These are phyloP conservation scores for Ophioninae sp. DNA, from an alignment of 2,888 invertebrate genomes.

Conservation along the genomic window DNA sequence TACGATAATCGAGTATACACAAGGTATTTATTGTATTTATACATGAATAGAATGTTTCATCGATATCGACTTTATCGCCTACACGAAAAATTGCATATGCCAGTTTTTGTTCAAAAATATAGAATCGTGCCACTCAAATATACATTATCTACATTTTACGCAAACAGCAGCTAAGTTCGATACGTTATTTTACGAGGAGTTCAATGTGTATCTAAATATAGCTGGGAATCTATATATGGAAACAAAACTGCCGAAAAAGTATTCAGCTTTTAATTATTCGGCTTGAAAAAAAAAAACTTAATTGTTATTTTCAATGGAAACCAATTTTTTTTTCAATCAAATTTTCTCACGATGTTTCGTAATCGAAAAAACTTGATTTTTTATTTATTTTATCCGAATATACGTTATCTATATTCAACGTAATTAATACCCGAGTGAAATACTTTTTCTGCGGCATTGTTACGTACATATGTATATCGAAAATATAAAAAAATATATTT, in stretches of 20 bases:
- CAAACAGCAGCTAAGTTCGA: not conserved
- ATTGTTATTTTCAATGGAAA: not conserved
- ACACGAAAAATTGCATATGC: conserved; percentile 14
- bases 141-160: conserved; percentile 24
- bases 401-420: not conserved
- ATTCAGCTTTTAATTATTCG: not conserved
- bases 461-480: not conserved
- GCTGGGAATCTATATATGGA: not conserved
- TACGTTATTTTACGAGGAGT: not conserved
- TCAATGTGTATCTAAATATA: not conserved
- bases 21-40: conserved; percentile 7
- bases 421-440: not conserved
- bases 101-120: not conserved
- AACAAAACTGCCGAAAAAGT: not conserved
- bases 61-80: not conserved
- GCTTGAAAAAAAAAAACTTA: not conserved
- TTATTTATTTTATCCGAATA: not conserved
- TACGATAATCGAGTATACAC: conserved; percentile 33
- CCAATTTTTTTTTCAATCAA: not conserved
- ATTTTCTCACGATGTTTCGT: not conserved
- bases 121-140: not conserved
- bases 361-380: not conserved
- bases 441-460: not conserved
- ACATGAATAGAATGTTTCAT: conserved; percentile 31
- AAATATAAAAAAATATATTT: conserved; percentile 21